Evolutionary conservation across 2,113 vertebrate genomes (phyloP).

Genomic region (Cyphomyrus discorhynchus): DNA sequence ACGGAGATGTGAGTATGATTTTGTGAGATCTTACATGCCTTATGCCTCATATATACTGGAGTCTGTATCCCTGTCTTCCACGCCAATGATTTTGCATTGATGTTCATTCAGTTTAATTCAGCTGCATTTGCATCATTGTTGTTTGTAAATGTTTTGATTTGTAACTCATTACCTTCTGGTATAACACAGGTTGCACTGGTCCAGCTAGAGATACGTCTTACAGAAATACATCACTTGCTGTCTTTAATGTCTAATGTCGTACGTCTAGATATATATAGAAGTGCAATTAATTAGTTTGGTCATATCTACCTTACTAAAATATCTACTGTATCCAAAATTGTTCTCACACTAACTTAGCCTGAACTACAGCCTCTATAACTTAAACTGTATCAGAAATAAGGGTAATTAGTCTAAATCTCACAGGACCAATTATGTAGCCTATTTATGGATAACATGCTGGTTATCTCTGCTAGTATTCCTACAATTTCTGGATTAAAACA

Average conservation of each 20-base stretch:
- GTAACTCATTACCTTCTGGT: not conserved
- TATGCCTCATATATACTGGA: not conserved
- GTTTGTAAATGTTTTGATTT: not conserved
- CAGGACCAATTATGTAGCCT: not conserved
- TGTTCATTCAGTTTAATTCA: not conserved
- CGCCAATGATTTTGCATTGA: not conserved
- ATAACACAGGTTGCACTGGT: not conserved
- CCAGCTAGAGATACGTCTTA: not conserved
- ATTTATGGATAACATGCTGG: not conserved
- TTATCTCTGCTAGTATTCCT: not conserved
- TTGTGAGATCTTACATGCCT: not conserved
- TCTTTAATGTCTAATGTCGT: not conserved
- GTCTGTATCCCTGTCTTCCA: not conserved
- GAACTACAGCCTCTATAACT: not conserved
- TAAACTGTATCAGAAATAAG: not conserved
- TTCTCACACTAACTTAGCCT: not conserved
- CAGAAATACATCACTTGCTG: not conserved
- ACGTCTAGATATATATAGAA: not conserved
- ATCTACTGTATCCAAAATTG: not conserved
- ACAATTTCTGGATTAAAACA: not conserved
- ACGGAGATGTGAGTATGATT: not conserved
- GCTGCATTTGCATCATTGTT: not conserved
- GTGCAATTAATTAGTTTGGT: not conserved
- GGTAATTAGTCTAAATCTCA: not conserved
- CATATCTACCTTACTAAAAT: not conserved